These are phyloP conservation scores for Argyrosomus regius DNA, from an alignment of 2,797 vertebrate genomes.

Conservation along the genomic window DNA sequence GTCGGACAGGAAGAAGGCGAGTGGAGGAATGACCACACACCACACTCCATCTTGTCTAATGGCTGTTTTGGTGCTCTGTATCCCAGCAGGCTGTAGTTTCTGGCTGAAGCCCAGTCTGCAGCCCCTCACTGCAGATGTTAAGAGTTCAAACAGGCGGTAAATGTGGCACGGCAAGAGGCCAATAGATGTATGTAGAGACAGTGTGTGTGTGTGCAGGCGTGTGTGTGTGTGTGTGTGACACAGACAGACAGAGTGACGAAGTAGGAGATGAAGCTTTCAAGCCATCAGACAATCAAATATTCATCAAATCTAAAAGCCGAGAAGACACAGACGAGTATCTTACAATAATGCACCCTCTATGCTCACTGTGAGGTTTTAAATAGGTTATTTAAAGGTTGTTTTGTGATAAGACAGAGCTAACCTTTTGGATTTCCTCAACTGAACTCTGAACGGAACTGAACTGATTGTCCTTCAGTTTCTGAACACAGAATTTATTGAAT, in stretches of 20 bases:
- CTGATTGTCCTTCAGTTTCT: neutral
- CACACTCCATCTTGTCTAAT: conserved; percentile 1
- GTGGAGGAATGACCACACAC: neutral
- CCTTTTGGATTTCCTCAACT: neutral
- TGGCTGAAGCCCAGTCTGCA: neutral
- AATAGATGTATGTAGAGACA: neutral
- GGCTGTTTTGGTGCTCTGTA: neutral
- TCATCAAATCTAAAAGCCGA: conserved; percentile 7
- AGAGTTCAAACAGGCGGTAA: neutral
- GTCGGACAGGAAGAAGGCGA: neutral
- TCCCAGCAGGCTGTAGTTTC: neutral
- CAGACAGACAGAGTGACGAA: neutral
- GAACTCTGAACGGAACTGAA: neutral
- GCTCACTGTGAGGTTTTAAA: neutral
- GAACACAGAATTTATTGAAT: neutral
- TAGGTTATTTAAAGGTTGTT: neutral
- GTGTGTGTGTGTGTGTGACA: neutral
- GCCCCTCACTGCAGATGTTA: neutral
- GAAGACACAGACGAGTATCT: neutral
- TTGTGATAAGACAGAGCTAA: neutral
- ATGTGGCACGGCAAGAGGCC: neutral
- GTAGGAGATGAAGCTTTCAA: neutral
- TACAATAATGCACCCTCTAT: neutral
- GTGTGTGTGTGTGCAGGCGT: neutral
- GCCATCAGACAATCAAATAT: conserved; percentile 10